Base-by-base conservation (phyloP, 2,797 vertebrate genomes). In the Sphenopsis melanotis region DNA sequence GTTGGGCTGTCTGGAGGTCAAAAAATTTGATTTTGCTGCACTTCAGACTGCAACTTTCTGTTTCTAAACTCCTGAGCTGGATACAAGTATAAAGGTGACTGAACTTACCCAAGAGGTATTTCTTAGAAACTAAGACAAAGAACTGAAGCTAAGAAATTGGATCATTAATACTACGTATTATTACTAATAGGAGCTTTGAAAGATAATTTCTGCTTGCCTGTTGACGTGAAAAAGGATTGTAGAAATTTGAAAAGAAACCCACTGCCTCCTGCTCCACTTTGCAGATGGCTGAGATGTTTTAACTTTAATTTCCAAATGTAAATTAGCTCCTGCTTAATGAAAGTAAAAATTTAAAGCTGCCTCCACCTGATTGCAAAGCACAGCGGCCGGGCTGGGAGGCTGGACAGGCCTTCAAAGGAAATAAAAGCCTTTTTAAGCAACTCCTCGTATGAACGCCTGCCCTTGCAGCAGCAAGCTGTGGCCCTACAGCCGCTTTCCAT, bases 261-360 rank as follows among this genome's bases (percentile, higher is more conserved):
- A 79, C 81, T 91, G 89, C 81, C 64, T 50, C 92, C 83, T 87
- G 70, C 90, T 93, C 84, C 82, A 92, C 89, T 94, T 93, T 89
- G 90, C 93, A 95, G 94, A 93, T 87, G 93, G 94, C 76, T 92
- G 71, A 70, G 78, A 89, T 65, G 78, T 82, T 87, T 83, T 83
- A 96, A 95, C 93, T 91, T 94, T 89, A 69, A 81, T 76, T 93
- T 88, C 79, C 84, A 89, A 95, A 95, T 57, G 60, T 91, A 95
- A 95, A 93, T 95, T 84, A 92, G 92, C 91, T 86, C 84, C 82
- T 75, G 90, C 89, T 93, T 88, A 95, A 94, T 64, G 82, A 77
- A 89, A 89, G 66, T 47, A 86, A 87, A 95, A 83, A 89, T 56
- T 89, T 72, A 91, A 90, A 94, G 85, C 90, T 94, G 76, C 70